Evolutionary conservation across 2,888 invertebrate species (phyloP), one percentile per base, ranked within the genome.

Genomic region (Idaea dimidiata): DNA sequence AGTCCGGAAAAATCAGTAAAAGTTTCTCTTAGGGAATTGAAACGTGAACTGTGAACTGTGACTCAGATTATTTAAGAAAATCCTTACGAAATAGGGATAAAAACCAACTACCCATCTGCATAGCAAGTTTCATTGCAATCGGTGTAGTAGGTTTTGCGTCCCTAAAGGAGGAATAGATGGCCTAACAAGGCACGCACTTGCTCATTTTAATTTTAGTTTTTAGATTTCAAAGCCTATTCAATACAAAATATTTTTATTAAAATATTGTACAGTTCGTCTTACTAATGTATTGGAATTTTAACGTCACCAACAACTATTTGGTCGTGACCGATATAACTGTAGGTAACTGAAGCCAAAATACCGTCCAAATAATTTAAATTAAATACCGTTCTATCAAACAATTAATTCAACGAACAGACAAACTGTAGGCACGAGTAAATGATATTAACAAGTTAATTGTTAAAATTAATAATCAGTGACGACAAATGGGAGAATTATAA

Each of bases 391-490:
- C 43, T 14, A 43, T 43, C 43, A 43, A 43, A 43, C 43, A 56
- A 56, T 56, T 60, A 32, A 53, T 55, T 43, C 16, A 66, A 54
- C 32, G 32, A 59, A 55, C 31, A 16, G 32, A 59, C 10, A 14
- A 55, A 59, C 59, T 43, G 43, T 43, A 43, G 14, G 43, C 14
- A 43, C 43, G 43, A 43, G 43, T 43, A 43, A 43, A 43, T 24
- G 1, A 24, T 63, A 63, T 58, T 63, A 43, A 53, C 6, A 56
- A 59, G n/a, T 31, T 59, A 54, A 64, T 61, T 60, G 58, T 60
- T 59, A 57, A 59, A 59, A 57, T 17, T 62, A 31, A 16, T 66
- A 59, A 60, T 7, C 59, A 32, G 32, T 59, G 17, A 43, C 43
- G 43, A 43, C 10, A 43, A 43, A 43, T 10, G 43, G 43, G 2